phyloP scores from a whole-genome alignment of 2,888 invertebrate species.

The Acleris literana region DNA sequence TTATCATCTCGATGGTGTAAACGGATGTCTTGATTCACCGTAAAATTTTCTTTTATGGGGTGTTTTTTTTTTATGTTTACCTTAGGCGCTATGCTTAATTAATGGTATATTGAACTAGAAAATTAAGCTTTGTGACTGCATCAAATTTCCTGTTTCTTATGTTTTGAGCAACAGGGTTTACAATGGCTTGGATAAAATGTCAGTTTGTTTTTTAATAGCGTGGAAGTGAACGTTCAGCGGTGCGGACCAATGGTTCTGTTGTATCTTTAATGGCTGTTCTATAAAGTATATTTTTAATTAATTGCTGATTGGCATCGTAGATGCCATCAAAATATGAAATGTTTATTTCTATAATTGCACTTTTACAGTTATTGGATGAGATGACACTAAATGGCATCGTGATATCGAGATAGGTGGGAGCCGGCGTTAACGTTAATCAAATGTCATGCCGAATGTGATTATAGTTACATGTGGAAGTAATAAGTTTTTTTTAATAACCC shows the following conservation, averaged over 20 bases:
- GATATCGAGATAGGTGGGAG: conserved; percentile 9
- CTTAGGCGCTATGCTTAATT: conserved; percentile 66
- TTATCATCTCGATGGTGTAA: conserved; percentile 50
- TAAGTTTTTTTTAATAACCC: no score
- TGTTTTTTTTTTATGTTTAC: conserved; percentile 56
- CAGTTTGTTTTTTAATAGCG: conserved; percentile 8
- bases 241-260: conserved; percentile 52
- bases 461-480: background rate
- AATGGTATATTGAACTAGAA: conserved; percentile 52
- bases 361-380: conserved; percentile 24
- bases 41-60: conserved; percentile 55
- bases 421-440: conserved; percentile 3
- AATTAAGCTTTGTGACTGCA: conserved; percentile 7
- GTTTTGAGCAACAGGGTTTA: background rate
- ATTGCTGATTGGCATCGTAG: conserved; percentile 30
- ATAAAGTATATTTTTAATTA: conserved; percentile 47
- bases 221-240: conserved; percentile 42
- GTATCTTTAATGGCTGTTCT: conserved; percentile 45
- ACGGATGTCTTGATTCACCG: conserved; percentile 62
- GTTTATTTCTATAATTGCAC: conserved; percentile 20
- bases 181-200: background rate
- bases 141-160: conserved; percentile 3
- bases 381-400: conserved; percentile 11
- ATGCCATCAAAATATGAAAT: conserved; percentile 25
- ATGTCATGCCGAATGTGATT: background rate